Evolutionary conservation across 2,888 invertebrate genomes (phyloP).

Genomic region (Lissocephala sabroskyi): DNA sequence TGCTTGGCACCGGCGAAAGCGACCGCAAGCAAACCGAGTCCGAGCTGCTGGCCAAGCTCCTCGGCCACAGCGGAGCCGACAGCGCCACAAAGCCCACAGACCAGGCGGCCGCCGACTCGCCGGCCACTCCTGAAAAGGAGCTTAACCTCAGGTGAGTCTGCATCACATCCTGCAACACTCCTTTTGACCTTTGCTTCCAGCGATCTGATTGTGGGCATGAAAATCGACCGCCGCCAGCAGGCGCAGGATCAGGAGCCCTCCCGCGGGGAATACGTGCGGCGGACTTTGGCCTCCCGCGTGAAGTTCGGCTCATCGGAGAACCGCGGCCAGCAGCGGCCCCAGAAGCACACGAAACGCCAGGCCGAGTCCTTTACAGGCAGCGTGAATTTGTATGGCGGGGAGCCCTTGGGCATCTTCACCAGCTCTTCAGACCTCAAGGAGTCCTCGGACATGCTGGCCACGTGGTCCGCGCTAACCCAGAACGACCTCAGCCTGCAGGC

Average conservation of each 20-base stretch:
- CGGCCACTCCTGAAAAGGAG: conserved; percentile 31
- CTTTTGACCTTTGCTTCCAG: conserved; percentile 74
- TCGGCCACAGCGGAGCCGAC: conserved; percentile 69
- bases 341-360: conserved; percentile 43
- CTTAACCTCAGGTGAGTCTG: conserved; percentile 63
- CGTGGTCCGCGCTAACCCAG: conserved; percentile 80
- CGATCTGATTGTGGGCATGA: conserved; percentile 84
- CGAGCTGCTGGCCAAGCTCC: conserved; percentile 80
- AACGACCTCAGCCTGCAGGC: conserved; percentile 80
- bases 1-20: conserved; percentile 79
- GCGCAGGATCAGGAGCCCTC: conserved; percentile 37
- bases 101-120: no score
- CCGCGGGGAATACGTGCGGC: conserved; percentile 72
- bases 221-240: conserved; percentile 76
- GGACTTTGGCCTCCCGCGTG: conserved; percentile 50
- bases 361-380: conserved; percentile 68
- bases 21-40: conserved; percentile 79
- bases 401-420: conserved; percentile 79
- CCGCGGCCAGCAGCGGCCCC: conserved; percentile 25
- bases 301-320: conserved; percentile 13
- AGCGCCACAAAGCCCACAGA: neutral
- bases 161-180: no score
- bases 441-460: conserved; percentile 73
- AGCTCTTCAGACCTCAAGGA: conserved; percentile 34
- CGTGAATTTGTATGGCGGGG: conserved; percentile 78